phyloP scores from a whole-genome alignment of 2,797 vertebrate species.

The Typhlichthys eigenmanni region DNA sequence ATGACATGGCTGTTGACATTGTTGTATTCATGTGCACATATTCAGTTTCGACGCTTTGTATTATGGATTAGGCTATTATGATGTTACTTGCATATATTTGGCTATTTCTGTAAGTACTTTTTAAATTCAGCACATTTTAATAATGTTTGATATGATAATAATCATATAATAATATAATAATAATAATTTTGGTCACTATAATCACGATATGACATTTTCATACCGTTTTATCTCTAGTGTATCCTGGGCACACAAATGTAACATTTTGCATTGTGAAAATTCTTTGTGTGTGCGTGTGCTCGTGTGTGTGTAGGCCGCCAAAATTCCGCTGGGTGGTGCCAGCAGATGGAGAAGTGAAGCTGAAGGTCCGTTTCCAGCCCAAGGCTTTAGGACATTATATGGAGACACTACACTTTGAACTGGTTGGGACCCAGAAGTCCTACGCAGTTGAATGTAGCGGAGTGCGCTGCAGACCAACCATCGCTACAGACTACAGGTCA shows the following conservation, averaged over 20 bases:
- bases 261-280: neutral
- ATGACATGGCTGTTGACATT: no score
- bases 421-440: conserved; percentile 76
- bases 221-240: no score
- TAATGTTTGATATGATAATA: no score
- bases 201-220: no score
- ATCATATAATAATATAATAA: no score
- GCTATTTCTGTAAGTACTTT: no score
- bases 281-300: neutral
- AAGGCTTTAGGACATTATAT: conserved; percentile 72
- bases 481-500: conserved; percentile 83
- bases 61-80: no score
- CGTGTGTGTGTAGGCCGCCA: conserved; percentile 71
- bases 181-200: no score
- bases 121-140: no score
- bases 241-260: neutral
- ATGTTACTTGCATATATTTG: no score
- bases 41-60: no score
- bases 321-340: conserved; percentile 87
- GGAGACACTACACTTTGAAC: conserved; percentile 85
- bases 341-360: conserved; percentile 66
- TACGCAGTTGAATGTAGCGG: conserved; percentile 85
- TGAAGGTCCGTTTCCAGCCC: conserved; percentile 84
- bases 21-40: no score
- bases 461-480: conserved; percentile 80